Evolutionary conservation across 2,113 vertebrate genomes (phyloP).

Genomic region (Hippopotamus amphibius): DNA sequence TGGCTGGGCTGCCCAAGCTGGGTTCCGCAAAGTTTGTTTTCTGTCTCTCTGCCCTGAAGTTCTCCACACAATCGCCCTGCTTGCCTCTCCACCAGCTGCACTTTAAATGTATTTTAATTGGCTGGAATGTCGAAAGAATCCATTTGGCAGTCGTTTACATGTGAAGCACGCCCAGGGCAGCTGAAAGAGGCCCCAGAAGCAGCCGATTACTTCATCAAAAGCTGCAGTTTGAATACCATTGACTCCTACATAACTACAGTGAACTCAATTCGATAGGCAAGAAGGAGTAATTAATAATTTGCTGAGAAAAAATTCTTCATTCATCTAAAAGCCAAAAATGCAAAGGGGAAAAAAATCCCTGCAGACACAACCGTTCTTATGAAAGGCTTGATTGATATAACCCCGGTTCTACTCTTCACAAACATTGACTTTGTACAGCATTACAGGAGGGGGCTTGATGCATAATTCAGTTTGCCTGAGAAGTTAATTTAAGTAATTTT

Average conservation of each 20-base stretch:
- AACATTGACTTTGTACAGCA: slow-evolving; percentile 80
- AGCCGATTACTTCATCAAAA: slow-evolving; percentile 90
- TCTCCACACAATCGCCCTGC: slow-evolving; percentile 79
- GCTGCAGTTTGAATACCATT: slow-evolving; percentile 83
- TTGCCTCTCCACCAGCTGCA: slow-evolving; percentile 87
- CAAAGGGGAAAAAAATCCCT: slow-evolving; percentile 44
- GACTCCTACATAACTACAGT: slow-evolving; percentile 85
- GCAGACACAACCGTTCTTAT: slow-evolving; percentile 48
- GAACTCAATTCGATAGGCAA: slow-evolving; percentile 79
- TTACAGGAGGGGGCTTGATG: slow-evolving; percentile 69
- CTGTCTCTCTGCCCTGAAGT: slow-evolving; percentile 82
- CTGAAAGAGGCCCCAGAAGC: slow-evolving; percentile 89
- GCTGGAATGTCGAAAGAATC: slow-evolving; percentile 91
- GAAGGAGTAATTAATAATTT: slow-evolving; percentile 85
- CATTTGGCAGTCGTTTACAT: slow-evolving; percentile 93
- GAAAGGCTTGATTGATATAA: slow-evolving; percentile 68
- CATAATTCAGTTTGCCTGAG: slow-evolving; percentile 76
- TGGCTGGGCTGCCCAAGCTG: neutral
- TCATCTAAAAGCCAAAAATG: slow-evolving; percentile 70
- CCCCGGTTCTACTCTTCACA: slow-evolving; percentile 64
- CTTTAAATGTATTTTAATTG: slow-evolving; percentile 91
- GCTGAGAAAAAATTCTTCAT: slow-evolving; percentile 80
- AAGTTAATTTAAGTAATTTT: slow-evolving; percentile 83
- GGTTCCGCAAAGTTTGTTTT: slow-evolving; percentile 80
- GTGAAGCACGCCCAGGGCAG: slow-evolving; percentile 92